A percentile compares a stretch with the other conserved stretches of the same genome.
Evolutionary conservation across 1,140 invertebrate species (phyloP).

Genomic region (Berghia stephanieae): DNA sequence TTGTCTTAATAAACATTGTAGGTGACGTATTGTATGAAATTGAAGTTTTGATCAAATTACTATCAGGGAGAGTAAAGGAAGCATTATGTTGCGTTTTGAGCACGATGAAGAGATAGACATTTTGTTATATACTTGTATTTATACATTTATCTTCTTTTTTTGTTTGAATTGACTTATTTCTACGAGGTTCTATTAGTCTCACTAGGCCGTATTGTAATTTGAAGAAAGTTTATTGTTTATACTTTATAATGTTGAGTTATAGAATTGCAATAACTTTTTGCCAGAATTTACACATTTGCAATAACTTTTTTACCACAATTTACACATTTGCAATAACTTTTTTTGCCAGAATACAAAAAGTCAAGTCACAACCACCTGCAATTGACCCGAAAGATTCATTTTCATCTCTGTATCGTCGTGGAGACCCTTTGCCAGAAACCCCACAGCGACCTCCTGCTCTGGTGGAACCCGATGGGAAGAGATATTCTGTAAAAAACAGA

Average conservation of each 20-base stretch:
- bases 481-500: conserved; percentile 38
- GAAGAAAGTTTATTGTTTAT: too few species aligned
- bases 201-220: not conserved
- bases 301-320: too few species aligned
- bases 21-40: too few species aligned
- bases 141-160: not conserved
- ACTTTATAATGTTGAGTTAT: too few species aligned
- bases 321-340: too few species aligned
- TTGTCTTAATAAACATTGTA: too few species aligned
- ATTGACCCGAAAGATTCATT: conserved; percentile 23
- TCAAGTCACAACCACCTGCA: not conserved
- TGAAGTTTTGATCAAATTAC: too few species aligned
- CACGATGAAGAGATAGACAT: not conserved
- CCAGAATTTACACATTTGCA: too few species aligned
- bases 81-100: too few species aligned
- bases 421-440: conserved; percentile 30
- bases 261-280: too few species aligned
- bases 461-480: conserved; percentile 44
- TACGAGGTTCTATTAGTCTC: not conserved
- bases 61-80: too few species aligned
- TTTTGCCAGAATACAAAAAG: too few species aligned
- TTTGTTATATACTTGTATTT: conserved; percentile 10
- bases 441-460: conserved; percentile 34
- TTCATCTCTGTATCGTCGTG: conserved; percentile 32
- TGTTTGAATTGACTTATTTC: not conserved